phyloP scores from a whole-genome alignment of 2,888 invertebrate genomes.

The Hyposoter didymator region DNA sequence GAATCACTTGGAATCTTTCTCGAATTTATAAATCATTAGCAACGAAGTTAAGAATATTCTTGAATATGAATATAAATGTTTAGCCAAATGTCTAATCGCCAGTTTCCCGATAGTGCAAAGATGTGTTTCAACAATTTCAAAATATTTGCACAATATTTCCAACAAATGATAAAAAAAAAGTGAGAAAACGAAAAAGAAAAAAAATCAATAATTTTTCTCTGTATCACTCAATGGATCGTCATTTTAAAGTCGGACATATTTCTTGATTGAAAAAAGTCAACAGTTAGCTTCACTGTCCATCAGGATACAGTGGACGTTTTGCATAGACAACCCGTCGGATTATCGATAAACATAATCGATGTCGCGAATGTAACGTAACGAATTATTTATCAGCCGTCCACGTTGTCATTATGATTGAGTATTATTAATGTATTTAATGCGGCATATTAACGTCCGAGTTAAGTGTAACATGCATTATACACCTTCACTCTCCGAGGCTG shows the following conservation, averaged over 20 bases:
- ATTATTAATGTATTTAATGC: constrained; percentile 37
- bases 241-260: background rate
- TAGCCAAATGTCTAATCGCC: no score
- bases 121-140: background rate
- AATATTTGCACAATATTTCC: background rate
- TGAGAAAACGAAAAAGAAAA: background rate
- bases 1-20: no score
- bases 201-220: background rate
- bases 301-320: background rate
- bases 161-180: background rate
- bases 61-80: background rate
- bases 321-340: background rate
- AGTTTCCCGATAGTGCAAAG: background rate
- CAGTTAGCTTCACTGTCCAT: background rate
- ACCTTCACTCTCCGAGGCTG: constrained; percentile 49
- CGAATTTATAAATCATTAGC: background rate
- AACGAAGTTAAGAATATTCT: background rate
- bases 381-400: constrained; percentile 39
- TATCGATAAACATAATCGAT: constrained; percentile 10
- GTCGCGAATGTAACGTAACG: constrained; percentile 21
- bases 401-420: constrained; percentile 45
- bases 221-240: background rate
- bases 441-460: constrained; percentile 19
- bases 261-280: background rate
- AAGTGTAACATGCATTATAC: constrained; percentile 28